A percentile compares a stretch with the other conserved stretches of the same genome.
phyloP scores from a whole-genome alignment of 2,113 vertebrate species.

The Pongo pygmaeus region DNA sequence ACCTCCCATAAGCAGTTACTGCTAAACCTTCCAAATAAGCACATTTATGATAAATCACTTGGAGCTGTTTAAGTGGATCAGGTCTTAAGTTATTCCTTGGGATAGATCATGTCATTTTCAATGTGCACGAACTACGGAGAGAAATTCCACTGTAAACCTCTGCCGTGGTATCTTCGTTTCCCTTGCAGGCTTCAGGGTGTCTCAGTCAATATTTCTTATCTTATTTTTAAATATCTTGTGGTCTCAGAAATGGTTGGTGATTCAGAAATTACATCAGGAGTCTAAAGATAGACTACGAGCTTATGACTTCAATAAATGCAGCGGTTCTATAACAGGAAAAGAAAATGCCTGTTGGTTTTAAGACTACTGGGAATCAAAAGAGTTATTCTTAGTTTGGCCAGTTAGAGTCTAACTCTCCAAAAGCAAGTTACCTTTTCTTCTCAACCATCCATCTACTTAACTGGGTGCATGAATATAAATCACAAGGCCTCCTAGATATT shows the following conservation, averaged over 20 bases:
- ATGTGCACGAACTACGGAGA: conserved; percentile 6
- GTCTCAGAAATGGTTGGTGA: conserved; percentile 63
- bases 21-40: conserved; percentile 91
- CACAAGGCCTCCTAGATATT: not conserved
- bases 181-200: conserved; percentile 56
- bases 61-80: conserved; percentile 68
- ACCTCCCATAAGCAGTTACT: conserved; percentile 89
- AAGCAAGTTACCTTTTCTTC: not conserved
- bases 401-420: not conserved
- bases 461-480: not conserved
- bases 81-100: conserved; percentile 71
- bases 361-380: conserved; percentile 40
- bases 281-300: conserved; percentile 65
- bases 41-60: conserved; percentile 91
- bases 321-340: conserved; percentile 42
- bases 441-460: not conserved
- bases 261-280: conserved; percentile 74
- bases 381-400: not conserved
- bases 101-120: conserved; percentile 70
- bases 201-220: conserved; percentile 64
- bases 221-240: conserved; percentile 58
- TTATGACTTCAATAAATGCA: conserved; percentile 63
- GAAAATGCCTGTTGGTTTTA: conserved; percentile 60
- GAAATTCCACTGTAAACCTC: conserved; percentile 63
- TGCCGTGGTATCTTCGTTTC: not conserved